These are phyloP conservation scores for Chondrilla cf. caribensis DNA, from an alignment of 37 sponge, comb jelly and placozoan species.

Conservation along the genomic window DNA sequence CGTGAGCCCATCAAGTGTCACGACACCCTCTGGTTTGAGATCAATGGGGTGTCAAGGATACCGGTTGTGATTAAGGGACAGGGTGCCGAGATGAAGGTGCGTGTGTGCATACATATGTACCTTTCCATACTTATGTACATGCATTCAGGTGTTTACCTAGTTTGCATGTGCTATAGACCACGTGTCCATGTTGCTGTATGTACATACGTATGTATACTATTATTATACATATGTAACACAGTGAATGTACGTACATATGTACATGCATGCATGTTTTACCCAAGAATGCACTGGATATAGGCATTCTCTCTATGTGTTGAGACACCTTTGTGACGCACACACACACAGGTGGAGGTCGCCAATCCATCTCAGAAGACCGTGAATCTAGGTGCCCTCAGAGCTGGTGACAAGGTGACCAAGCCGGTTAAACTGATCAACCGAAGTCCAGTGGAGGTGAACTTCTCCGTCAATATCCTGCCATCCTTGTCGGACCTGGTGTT, in stretches of 20 bases:
- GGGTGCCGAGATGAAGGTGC: constrained; percentile 82
- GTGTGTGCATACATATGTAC: neutral
- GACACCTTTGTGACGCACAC: too few species aligned
- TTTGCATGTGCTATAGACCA: neutral
- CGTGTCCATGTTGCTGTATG: too few species aligned
- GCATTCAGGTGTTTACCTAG: neutral
- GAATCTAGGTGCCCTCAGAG: constrained; percentile 82
- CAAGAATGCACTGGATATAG: neutral
- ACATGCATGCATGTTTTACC: neutral
- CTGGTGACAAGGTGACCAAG: constrained; percentile 46
- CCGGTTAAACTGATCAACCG: constrained; percentile 77
- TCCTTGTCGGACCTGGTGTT: constrained; percentile 51
- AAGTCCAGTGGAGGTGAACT: constrained; percentile 68
- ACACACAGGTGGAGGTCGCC: constrained; percentile 76
- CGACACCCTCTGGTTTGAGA: constrained; percentile 77
- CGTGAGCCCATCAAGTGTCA: constrained; percentile 51
- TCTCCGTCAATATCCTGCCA: constrained; percentile 57
- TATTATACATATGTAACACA: too few species aligned
- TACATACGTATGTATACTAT: too few species aligned
- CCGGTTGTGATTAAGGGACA: constrained; percentile 71
- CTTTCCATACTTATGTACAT: neutral
- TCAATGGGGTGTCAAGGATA: constrained; percentile 75
- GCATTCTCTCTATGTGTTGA: too few species aligned
- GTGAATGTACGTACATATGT: neutral
- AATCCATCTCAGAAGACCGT: constrained; percentile 75